Evolutionary conservation across 2,113 vertebrate genomes (phyloP).

Genomic region (Cebidichthys violaceus): DNA sequence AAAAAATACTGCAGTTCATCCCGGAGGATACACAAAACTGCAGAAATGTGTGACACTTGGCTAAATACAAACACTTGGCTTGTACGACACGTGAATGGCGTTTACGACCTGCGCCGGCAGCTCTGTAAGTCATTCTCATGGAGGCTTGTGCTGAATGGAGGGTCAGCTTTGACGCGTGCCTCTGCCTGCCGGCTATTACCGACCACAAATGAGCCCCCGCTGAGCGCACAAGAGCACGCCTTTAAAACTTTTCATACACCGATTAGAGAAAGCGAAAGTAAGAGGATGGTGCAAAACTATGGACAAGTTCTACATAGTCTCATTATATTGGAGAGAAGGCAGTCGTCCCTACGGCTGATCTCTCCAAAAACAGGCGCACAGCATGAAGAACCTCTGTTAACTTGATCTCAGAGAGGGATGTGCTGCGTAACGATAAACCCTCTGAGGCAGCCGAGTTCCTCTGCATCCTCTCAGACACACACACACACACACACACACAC

Average conservation of each 20-base stretch:
- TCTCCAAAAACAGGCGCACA: neutral
- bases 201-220: neutral
- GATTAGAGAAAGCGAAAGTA: neutral
- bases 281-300: neutral
- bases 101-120: neutral
- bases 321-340: too few relatives aligned
- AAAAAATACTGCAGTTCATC: conserved; percentile 61
- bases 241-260: neutral
- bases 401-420: conserved; percentile 31
- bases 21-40: conserved; percentile 57
- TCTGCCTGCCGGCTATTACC: neutral
- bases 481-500: conserved; percentile 29
- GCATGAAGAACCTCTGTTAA: conserved; percentile 6
- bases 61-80: neutral
- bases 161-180: neutral
- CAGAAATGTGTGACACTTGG: conserved; percentile 55
- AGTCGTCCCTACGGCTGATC: too few relatives aligned
- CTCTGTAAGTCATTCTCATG: neutral
- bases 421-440: conserved; percentile 5
- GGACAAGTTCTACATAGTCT: neutral
- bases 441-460: conserved; percentile 45
- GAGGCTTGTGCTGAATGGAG: neutral
- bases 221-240: neutral
- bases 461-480: conserved; percentile 34
- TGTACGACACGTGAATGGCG: neutral